Base-by-base conservation (phyloP, 2,888 invertebrate genomes). In the Ochlodes sylvanus region DNA sequence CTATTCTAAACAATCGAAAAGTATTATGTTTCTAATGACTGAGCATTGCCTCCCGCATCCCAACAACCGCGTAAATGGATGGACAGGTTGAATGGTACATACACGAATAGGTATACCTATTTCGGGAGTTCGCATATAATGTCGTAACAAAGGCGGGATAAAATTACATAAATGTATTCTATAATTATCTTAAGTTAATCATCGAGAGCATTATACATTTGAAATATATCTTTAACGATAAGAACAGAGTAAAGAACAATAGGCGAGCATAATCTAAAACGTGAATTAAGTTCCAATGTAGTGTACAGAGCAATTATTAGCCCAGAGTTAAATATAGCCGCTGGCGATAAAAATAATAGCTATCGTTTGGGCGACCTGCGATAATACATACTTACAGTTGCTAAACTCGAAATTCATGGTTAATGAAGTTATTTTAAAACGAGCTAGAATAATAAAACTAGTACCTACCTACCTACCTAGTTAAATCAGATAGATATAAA, bases 281-380 rank as follows among this genome's bases (percentile, higher is more conserved):
- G 38, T 60, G 42, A 60, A 44, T 54, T 38, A 66, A 66, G 54
- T 54, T 66, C 54, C 60, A 66, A 54, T 66, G 66, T 42, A 34
- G 69, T 79, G 77, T 79, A 80, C 79, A 80, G 82, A 83, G 77
- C 83, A 83, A 86, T 85, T 79, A 84, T 82, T 83, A 78, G 77
- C 81, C 81, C 83, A 80, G 79, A 79, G 77, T 77, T 88, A 88
- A 80, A 87, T 87, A 87, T 88, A 88, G 87, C 76, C 80, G 84
- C 85, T 85, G 78, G 83, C 79, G 83, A 83, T 86, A 86, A 86
- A 88, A 85, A 86, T 83, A 86, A 85, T 82, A 78, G 78, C 76
- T 80, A 79, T 75, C 75, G 79, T 74, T 72, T 72, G 71, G 71
- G 72, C 72, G 73, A 72, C 73, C 72, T 72, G 70, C 71, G 72